phyloP scores from a whole-genome alignment of 2,797 vertebrate species.

The Moxostoma hubbsi region DNA sequence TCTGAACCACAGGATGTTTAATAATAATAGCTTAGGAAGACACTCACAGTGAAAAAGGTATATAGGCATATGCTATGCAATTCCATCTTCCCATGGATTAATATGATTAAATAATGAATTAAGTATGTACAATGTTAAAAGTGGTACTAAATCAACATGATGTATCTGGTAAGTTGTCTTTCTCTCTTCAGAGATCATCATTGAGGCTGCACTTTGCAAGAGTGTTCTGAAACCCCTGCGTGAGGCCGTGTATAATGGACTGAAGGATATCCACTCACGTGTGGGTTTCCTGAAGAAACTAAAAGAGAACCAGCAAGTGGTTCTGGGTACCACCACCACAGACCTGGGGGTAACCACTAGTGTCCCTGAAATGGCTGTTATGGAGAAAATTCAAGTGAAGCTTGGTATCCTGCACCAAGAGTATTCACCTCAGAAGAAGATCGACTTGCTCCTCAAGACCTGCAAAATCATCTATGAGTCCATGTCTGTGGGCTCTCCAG shows the following conservation, averaged over 20 bases:
- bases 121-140: too few species aligned
- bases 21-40: constrained; percentile 4
- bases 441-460: constrained; percentile 90
- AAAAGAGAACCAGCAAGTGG: constrained; percentile 86
- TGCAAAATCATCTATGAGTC: constrained; percentile 98
- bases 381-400: constrained; percentile 94
- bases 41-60: background rate
- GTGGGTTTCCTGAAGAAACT: constrained; percentile 82
- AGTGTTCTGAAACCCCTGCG: constrained; percentile 93
- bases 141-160: background rate
- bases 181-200: constrained; percentile 82
- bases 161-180: constrained; percentile 6
- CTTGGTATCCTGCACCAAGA: constrained; percentile 87
- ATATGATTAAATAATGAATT: too few species aligned
- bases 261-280: constrained; percentile 84
- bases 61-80: background rate
- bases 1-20: constrained; percentile 19
- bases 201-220: constrained; percentile 91
- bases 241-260: constrained; percentile 82
- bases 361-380: constrained; percentile 84
- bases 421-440: constrained; percentile 96
- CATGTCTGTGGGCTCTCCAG: constrained; percentile 90
- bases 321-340: constrained; percentile 90
- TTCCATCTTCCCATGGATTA: too few species aligned
- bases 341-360: constrained; percentile 91